Percentiles rank a stretch among this genome's conserved stretches.
Conservation (phyloP, 2,113 vertebrate species). For the Malurus elegans region DNA sequence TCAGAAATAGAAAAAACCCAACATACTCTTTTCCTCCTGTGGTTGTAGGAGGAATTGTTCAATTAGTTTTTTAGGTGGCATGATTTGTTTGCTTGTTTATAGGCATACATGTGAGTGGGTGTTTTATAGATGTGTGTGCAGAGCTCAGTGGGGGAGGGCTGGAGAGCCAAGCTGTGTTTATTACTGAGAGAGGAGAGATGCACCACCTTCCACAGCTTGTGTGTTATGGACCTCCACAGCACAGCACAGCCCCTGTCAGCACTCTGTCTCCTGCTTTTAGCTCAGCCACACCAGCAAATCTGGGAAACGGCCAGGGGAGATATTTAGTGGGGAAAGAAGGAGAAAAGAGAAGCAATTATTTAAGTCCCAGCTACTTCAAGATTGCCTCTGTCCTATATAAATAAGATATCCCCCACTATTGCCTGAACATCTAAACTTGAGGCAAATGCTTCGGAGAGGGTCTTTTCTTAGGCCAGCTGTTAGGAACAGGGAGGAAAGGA, state of each 20-base stretch:
- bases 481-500: background rate
- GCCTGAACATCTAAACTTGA: background rate
- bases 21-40: background rate
- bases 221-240: background rate
- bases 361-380: background rate
- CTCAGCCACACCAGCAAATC: background rate
- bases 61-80: background rate
- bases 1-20: conserved; percentile 25
- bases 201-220: background rate
- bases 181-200: background rate
- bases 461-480: background rate
- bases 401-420: background rate
- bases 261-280: background rate
- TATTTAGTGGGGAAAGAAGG: background rate
- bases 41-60: conserved; percentile 24
- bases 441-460: background rate
- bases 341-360: background rate
- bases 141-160: background rate
- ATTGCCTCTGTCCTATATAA: background rate
- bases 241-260: background rate
- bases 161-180: background rate
- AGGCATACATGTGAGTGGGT: background rate
- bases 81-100: conserved; percentile 51
- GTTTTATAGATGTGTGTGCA: background rate
- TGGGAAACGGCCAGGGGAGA: background rate